Conservation (phyloP, 2,888 invertebrate species). For the Agrochola circellaris region DNA sequence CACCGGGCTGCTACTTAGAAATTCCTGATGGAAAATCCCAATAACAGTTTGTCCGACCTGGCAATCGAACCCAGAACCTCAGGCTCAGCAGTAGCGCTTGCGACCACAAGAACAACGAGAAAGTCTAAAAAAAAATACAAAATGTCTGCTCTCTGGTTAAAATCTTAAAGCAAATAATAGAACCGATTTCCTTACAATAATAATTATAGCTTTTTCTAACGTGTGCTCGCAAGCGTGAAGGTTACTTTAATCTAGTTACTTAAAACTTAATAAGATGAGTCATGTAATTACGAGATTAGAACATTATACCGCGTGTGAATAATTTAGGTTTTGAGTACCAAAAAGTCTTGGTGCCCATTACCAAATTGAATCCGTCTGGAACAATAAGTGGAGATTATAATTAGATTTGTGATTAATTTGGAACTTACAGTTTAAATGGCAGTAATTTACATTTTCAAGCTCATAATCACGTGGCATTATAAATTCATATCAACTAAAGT, state of each 20-base stretch:
- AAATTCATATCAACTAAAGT: background rate
- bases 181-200: background rate
- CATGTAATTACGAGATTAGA: conserved; percentile 35
- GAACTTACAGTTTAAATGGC: background rate
- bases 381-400: conserved; percentile 12
- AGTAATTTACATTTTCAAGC: background rate
- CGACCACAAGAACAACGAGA: too few relatives aligned
- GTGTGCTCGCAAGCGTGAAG: conserved; percentile 37
- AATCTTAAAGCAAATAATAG: conserved; percentile 1
- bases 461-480: background rate
- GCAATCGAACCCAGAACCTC: too few relatives aligned
- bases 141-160: background rate
- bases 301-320: conserved; percentile 39
- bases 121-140: background rate
- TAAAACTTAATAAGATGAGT: conserved; percentile 41
- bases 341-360: conserved; percentile 33
- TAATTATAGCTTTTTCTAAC: conserved; percentile 6
- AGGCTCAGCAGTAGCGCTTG: too few relatives aligned
- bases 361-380: conserved; percentile 28
- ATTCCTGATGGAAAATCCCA: too few relatives aligned
- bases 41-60: too few relatives aligned
- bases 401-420: conserved; percentile 14
- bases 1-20: too few relatives aligned
- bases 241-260: conserved; percentile 42
- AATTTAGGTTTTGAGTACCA: conserved; percentile 35